Base-by-base conservation (phyloP, 2,888 invertebrate species). In the Pilophorus perplexus region DNA sequence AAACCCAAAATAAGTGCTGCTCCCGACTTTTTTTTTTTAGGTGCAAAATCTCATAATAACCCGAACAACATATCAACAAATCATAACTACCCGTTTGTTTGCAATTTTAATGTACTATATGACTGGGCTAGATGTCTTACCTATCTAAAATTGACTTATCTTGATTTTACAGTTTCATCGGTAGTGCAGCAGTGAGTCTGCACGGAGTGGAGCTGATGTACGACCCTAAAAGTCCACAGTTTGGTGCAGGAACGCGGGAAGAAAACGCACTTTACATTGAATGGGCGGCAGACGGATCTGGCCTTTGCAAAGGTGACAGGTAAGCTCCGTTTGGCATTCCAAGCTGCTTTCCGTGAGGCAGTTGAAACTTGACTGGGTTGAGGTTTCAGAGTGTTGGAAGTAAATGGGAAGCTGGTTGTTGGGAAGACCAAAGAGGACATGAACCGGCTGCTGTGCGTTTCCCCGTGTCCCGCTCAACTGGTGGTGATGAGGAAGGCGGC, bases 251-350 rank as follows among this genome's bases (percentile, higher is more conserved):
- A 1, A 82, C 84, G 14, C 81, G 84, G 66, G 83, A 86, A 14
- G 84, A 85, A 66, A 78, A 80, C 54, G 86, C 89, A 10, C 80
- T 86, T 18, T 85, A 82, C 75, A 83, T 93, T 38, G 90, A 91
- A 72, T 92, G 93, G 92, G 86, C 89, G 0, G 80, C 87, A 3
- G 91, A 92, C 72, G 86, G 88, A 72, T 83, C 87, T 40, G 85
- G 85, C 1, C 79, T 93, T 52, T 83, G 83, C 73, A 84, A 87
- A 73, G 90, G 89, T 37, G 93, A 93, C 80, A 82, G 86, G 86
- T 86, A 67, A 71, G 73, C 25, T 16, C 25, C 8, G 57, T 27
- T 20, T 16, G 22, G 6, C 12, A 16, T 14, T 38, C 14, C 18
- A 20, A 10, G 8, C 10, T 44, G 20, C 18, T 44, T 3, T 5